phyloP scores from a whole-genome alignment of 2,888 invertebrate species.

The Anthophora plumipes region DNA sequence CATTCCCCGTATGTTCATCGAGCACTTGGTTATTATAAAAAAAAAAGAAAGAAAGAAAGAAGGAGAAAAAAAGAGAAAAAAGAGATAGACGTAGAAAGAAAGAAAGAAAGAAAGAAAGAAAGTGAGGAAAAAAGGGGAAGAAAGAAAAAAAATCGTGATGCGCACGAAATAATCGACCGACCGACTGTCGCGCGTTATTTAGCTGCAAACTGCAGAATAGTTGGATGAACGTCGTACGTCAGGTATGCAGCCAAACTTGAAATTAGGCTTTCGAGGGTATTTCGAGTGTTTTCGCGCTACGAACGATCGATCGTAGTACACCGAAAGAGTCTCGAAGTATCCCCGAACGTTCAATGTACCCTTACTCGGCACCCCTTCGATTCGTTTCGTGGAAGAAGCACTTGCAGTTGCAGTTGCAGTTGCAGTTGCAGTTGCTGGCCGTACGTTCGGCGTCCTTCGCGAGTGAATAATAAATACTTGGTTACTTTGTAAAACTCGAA shows the following conservation, averaged over 20 bases:
- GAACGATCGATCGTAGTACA: conserved; percentile 21
- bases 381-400: conserved; percentile 32
- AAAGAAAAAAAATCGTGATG: conserved; percentile 25
- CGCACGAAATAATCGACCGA: conserved; percentile 22
- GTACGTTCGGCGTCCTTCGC: conserved; percentile 77
- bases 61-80: not conserved
- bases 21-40: not conserved
- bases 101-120: conserved; percentile 1
- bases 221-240: conserved; percentile 9
- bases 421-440: conserved; percentile 58
- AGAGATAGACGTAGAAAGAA: not conserved
- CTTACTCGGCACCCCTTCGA: not conserved
- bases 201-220: not conserved
- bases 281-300: not conserved
- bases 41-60: not conserved
- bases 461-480: conserved; percentile 81
- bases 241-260: not conserved
- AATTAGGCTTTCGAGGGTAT: not conserved
- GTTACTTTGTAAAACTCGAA: conserved; percentile 81
- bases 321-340: conserved; percentile 5
- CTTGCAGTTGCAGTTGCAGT: conserved; percentile 58
- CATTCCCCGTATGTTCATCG: conserved; percentile 19
- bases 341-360: conserved; percentile 22
- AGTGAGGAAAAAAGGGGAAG: not conserved
- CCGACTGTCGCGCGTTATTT: conserved; percentile 6